phyloP scores from a whole-genome alignment of 2,888 invertebrate species.

The Ommatoiulus sabulosus region DNA sequence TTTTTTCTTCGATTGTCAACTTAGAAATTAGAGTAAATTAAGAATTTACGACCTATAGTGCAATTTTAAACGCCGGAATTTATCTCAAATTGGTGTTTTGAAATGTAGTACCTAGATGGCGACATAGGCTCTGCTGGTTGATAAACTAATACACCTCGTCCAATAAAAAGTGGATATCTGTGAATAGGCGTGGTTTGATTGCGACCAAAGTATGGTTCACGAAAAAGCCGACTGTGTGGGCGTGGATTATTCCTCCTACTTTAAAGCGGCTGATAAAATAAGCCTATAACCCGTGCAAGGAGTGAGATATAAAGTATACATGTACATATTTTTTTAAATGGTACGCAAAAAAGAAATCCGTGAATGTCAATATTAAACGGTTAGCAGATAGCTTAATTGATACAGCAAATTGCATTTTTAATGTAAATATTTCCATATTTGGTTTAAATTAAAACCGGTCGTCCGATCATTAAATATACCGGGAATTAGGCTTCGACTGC shows the following conservation, averaged over 20 bases:
- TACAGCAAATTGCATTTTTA: neutral
- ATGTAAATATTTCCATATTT: conserved; percentile 13
- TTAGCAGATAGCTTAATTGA: neutral
- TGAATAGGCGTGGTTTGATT: neutral
- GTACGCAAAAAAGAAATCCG: neutral
- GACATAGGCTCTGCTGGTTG: neutral
- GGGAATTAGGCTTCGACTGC: neutral
- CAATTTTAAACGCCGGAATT: neutral
- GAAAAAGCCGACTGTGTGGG: neutral
- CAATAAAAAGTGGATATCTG: neutral
- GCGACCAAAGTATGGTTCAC: neutral
- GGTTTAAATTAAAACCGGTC: neutral
- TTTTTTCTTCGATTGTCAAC: neutral
- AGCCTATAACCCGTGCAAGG: neutral
- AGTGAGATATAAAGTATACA: too few relatives aligned
- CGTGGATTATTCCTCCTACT: neutral
- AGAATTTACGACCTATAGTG: neutral
- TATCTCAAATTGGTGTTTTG: neutral
- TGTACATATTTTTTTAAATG: neutral
- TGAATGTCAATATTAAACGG: neutral
- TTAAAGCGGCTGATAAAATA: neutral
- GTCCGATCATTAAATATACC: neutral
- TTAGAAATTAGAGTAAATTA: neutral
- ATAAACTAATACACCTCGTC: neutral
- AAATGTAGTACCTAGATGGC: neutral